A percentile compares a stretch with the other conserved stretches of the same genome.
These are phyloP conservation scores for Tragelaphus imberbis DNA, from an alignment of 2,113 vertebrate species.

Conservation along the genomic window DNA sequence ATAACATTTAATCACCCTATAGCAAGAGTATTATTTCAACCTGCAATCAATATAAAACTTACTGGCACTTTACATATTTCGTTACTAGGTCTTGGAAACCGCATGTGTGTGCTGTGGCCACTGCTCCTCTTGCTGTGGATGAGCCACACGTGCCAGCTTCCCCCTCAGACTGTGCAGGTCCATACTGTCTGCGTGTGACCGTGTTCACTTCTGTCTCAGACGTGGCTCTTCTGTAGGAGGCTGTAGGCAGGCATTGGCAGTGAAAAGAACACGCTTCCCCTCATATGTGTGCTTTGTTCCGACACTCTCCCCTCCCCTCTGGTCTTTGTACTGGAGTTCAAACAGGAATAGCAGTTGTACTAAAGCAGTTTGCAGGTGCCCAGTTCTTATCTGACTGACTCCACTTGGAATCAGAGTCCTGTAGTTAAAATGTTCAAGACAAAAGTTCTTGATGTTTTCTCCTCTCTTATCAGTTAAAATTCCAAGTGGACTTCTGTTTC, in stretches of 20 bases:
- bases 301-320: not conserved
- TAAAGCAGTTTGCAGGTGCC: not conserved
- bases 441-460: not conserved
- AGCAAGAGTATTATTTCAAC: not conserved
- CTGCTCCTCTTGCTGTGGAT: not conserved
- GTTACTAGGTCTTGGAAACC: not conserved
- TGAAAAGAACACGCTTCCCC: not conserved
- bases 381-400: not conserved
- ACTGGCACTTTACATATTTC: not conserved
- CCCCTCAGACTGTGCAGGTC: not conserved
- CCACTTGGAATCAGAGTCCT: not conserved
- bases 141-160: not conserved
- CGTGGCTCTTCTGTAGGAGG: not conserved
- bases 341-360: not conserved
- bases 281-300: not conserved
- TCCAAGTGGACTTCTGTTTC: not conserved
- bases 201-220: not conserved
- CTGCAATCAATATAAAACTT: not conserved
- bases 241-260: not conserved
- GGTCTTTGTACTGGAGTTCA: not conserved
- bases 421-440: not conserved
- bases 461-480: not conserved
- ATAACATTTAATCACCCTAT: not conserved
- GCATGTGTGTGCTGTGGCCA: not conserved
- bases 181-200: not conserved